Base-by-base conservation (phyloP, 2,888 invertebrate genomes). In the Archips crataeganus region DNA sequence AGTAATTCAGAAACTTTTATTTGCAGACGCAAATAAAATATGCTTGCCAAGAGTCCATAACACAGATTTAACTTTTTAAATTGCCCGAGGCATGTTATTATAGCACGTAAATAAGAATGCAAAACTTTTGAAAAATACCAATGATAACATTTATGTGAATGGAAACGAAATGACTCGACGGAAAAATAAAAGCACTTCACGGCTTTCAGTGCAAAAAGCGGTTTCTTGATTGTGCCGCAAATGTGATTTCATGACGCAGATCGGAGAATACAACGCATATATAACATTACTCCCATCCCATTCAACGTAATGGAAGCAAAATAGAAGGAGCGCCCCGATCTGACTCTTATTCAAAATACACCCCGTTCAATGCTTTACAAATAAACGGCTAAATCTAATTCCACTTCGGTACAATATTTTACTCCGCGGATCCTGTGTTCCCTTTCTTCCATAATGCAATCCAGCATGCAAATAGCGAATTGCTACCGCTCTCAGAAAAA, bases 251-350 rank as follows among this genome's bases (percentile, higher is more conserved):
- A 75, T 78, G 79, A 79, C 81, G 83, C 80, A 85, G 85, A 88
- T 89, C 87, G 88, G 86, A 88, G 89, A 87, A 89, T 89, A 87
- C 88, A 86, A 86, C 88, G 84, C 84, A 82, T 80, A 83, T 85
- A 82, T 85, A 86, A 82, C 83, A 83, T 86, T 83, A 86, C 85
- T 87, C 80, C 75, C 78, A 78, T 77, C 79, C 79, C 81, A 88
- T 91, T 89, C 89, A 84, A 77, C 84, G 83, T 88, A 89, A 91
- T 90, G 84, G 84, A 83, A 84, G 80, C 78, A 80, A 87, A 87
- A 87, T 87, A 83, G 78, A 76, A 83, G 80, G 78, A 82, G 80
- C 80, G 79, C 80, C 80, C 71, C 67, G 75, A 80, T 81, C 80
- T 76, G 78, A 76, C 75, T 74, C 77, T 75, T 78, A 81, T 76